A percentile compares a stretch with the other conserved stretches of the same genome.
Conservation (phyloP, 2,888 invertebrate species). For the Megamerina dolium region DNA sequence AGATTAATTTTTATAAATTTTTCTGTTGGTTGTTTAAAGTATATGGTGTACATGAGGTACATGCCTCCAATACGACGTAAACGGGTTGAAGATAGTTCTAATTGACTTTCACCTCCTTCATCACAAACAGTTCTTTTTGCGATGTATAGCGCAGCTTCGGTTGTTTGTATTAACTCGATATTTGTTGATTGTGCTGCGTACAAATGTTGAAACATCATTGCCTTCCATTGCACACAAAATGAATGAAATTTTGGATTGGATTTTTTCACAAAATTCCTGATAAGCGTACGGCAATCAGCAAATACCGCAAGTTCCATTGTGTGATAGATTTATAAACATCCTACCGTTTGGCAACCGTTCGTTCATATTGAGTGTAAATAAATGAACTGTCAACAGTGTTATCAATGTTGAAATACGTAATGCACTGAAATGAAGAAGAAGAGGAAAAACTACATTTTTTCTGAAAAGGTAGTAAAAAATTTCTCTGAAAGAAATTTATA, state of each 20-base stretch:
- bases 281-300: conserved; percentile 26
- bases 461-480: no score
- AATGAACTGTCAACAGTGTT: no score
- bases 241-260: conserved; percentile 26
- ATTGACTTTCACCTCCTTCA: no score
- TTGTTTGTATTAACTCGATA: conserved; percentile 35
- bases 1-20: conserved; percentile 35
- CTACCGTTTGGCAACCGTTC: no score
- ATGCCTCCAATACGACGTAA: conserved; percentile 34
- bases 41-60: conserved; percentile 36
- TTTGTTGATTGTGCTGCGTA: conserved; percentile 32
- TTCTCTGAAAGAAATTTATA: no score
- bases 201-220: conserved; percentile 33
- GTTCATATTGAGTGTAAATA: no score
- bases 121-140: conserved; percentile 31
- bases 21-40: conserved; percentile 42
- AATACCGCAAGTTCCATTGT: conserved; percentile 26
- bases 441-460: no score
- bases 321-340: no score
- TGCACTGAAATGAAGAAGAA: no score
- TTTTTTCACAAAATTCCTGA: conserved; percentile 22
- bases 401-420: no score
- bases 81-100: no score
- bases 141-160: conserved; percentile 31
- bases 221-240: conserved; percentile 35